Conservation (phyloP, 2,797 vertebrate species). For the Rhinophrynus dorsalis region DNA sequence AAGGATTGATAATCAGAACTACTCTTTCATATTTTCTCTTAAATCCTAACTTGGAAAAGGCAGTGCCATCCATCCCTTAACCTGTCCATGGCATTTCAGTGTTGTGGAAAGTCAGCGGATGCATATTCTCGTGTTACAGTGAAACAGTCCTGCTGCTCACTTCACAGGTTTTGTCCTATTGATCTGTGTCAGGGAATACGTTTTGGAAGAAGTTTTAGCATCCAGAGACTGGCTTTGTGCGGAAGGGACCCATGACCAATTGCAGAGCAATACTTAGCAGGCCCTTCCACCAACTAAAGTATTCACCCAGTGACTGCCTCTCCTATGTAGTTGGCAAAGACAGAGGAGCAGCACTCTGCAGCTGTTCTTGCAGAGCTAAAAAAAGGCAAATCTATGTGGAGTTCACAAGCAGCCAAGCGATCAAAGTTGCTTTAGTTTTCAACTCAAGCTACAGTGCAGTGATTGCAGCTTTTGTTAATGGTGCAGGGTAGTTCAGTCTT, state of each 20-base stretch:
- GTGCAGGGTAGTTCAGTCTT: slow-evolving; percentile 9
- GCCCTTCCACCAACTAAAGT: neutral
- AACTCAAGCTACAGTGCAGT: neutral
- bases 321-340: neutral
- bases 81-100: slow-evolving; percentile 47
- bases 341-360: neutral
- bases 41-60: slow-evolving; percentile 22
- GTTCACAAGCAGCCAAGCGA: slow-evolving; percentile 7
- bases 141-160: slow-evolving; percentile 8
- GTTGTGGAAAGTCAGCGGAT: slow-evolving; percentile 14
- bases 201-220: neutral
- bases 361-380: neutral
- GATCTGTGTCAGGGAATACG: neutral
- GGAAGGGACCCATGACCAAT: slow-evolving; percentile 5
- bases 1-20: neutral
- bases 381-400: neutral
- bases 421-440: slow-evolving; percentile 5
- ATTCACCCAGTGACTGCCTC: neutral
- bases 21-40: slow-evolving; percentile 15
- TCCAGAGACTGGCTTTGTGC: slow-evolving; percentile 1
- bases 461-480: neutral
- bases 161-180: slow-evolving; percentile 2
- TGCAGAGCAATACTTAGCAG: slow-evolving; percentile 2
- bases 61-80: slow-evolving; percentile 28
- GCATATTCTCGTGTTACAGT: neutral